These are phyloP conservation scores for Drosophila monieri DNA, from an alignment of 2,888 invertebrate species.

Conservation along the genomic window DNA sequence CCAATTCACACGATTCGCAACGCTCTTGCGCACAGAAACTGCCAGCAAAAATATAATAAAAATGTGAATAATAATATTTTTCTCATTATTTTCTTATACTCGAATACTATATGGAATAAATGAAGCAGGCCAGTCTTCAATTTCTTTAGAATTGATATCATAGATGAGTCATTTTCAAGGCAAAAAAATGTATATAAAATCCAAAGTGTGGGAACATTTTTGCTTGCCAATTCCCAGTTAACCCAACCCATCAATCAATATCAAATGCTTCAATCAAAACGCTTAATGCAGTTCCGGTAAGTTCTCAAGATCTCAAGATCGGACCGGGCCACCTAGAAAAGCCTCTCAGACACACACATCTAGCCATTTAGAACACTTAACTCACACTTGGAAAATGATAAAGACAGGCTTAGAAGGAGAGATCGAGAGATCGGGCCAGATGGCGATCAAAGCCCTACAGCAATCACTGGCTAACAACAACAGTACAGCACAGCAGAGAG, in stretches of 20 bases:
- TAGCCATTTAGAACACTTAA: slow-evolving; percentile 39
- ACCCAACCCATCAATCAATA: slow-evolving; percentile 43
- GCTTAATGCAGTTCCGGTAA: slow-evolving; percentile 52
- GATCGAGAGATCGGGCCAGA: slow-evolving; percentile 18
- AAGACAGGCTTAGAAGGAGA: slow-evolving; percentile 37
- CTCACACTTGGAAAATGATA: slow-evolving; percentile 30
- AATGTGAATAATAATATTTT: slow-evolving; percentile 27
- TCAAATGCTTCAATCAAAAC: slow-evolving; percentile 33
- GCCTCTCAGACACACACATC: slow-evolving; percentile 37
- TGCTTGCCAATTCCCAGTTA: slow-evolving; percentile 28
- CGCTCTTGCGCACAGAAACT: slow-evolving; percentile 48
- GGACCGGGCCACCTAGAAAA: slow-evolving; percentile 57
- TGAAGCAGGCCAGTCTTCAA: slow-evolving; percentile 14
- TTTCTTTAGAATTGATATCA: slow-evolving; percentile 18
- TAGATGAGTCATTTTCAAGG: not conserved
- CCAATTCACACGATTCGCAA: slow-evolving; percentile 68
- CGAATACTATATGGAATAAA: slow-evolving; percentile 23
- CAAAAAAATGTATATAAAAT: not conserved
- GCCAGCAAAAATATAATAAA: slow-evolving; percentile 7
- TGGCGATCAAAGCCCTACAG: slow-evolving; percentile 43
- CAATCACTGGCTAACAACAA: slow-evolving; percentile 20
- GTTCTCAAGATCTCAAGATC: slow-evolving; percentile 44
- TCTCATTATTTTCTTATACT: slow-evolving; percentile 28
- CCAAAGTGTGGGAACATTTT: slow-evolving; percentile 18
- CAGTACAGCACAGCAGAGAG: not conserved